A percentile compares a stretch with the other conserved stretches of the same genome.
phyloP scores from a whole-genome alignment of 2,113 vertebrate genomes.

The Sarotherodon lohbergeri region DNA sequence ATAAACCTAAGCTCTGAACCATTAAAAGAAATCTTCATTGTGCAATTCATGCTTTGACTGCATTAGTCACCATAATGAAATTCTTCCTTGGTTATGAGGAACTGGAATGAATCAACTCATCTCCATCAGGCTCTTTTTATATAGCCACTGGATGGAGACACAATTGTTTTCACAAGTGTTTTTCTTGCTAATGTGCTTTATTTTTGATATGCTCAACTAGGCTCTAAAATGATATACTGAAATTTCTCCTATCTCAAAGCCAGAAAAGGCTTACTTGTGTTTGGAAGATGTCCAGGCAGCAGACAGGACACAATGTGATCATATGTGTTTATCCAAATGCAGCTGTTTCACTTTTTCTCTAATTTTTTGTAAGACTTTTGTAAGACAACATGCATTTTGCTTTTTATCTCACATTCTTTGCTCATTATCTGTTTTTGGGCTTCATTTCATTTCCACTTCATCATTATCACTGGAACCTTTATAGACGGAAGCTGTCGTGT shows the following conservation, averaged over 20 bases:
- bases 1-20: conserved; percentile 28
- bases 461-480: neutral
- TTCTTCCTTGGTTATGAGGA: neutral
- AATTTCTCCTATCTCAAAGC: conserved; percentile 27
- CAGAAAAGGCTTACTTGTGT: conserved; percentile 32
- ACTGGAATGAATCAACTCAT: conserved; percentile 18
- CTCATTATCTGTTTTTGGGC: neutral
- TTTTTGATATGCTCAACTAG: conserved; percentile 33
- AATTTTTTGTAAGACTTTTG: conserved; percentile 39
- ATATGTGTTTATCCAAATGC: conserved; percentile 56
- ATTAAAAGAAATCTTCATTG: conserved; percentile 19
- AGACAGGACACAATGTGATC: conserved; percentile 41
- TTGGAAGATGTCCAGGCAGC: conserved; percentile 54
- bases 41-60: conserved; percentile 16
- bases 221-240: conserved; percentile 41
- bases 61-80: conserved; percentile 40
- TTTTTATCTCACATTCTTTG: neutral
- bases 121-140: conserved; percentile 11
- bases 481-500: neutral
- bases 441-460: neutral
- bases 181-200: conserved; percentile 40
- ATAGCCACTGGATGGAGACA: neutral
- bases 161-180: conserved; percentile 22
- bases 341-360: conserved; percentile 26
- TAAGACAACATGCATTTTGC: neutral